Conservation (phyloP, 2,888 invertebrate species). For the Callyntrura guangdongensis region DNA sequence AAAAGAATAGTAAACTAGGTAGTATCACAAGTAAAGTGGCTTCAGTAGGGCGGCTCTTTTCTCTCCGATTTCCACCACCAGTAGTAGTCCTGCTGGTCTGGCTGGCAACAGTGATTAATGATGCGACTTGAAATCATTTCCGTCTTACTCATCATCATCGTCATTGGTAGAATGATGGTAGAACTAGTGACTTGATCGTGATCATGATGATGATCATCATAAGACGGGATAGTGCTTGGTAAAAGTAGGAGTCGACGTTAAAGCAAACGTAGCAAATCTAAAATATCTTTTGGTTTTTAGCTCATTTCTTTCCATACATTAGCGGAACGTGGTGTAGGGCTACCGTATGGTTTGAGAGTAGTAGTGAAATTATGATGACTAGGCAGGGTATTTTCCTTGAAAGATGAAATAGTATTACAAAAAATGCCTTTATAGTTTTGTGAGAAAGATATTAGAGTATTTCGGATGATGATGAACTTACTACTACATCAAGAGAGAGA, state of each 20-base stretch:
- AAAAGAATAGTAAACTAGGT: constrained; percentile 56
- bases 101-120: constrained; percentile 83
- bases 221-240: constrained; percentile 8
- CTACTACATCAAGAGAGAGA: constrained; percentile 57
- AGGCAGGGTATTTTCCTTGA: constrained; percentile 60
- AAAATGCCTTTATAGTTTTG: constrained; percentile 51
- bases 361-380: constrained; percentile 68
- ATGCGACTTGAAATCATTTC: constrained; percentile 82
- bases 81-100: constrained; percentile 48
- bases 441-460: constrained; percentile 9
- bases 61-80: constrained; percentile 58
- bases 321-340: not conserved
- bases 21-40: constrained; percentile 41
- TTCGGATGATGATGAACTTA: constrained; percentile 53
- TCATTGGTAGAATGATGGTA: constrained; percentile 33
- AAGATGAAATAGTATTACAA: not conserved
- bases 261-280: constrained; percentile 48
- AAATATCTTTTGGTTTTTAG: constrained; percentile 57
- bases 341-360: not conserved
- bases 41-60: constrained; percentile 71
- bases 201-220: constrained; percentile 21
- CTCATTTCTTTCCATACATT: constrained; percentile 43
- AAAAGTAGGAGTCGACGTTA: constrained; percentile 19
- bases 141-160: constrained; percentile 81
- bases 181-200: constrained; percentile 38